A percentile compares a stretch with the other conserved stretches of the same genome.
phyloP scores from a whole-genome alignment of 2,113 vertebrate genomes.

The Saiga tatarica region DNA sequence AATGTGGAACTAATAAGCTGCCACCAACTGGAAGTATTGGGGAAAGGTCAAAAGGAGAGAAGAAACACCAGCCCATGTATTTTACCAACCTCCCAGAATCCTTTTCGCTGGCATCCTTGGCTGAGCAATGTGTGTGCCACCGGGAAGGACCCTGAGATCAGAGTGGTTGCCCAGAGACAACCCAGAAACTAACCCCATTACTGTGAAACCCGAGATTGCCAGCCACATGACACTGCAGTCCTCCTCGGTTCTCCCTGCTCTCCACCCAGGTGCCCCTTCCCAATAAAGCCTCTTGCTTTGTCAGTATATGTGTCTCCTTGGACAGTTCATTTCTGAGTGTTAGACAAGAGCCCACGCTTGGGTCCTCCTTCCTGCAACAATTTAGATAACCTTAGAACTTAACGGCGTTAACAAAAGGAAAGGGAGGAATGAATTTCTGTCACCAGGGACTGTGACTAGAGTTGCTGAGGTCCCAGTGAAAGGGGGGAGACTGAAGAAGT shows the following conservation, averaged over 20 bases:
- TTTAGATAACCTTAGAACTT: background rate
- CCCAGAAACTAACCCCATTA: background rate
- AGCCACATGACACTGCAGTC: background rate
- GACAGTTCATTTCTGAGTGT: background rate
- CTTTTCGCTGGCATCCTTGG: background rate
- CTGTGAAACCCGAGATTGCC: background rate
- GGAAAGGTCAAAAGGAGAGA: background rate
- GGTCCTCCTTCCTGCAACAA: background rate
- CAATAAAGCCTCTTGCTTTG: background rate
- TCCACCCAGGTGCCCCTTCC: background rate
- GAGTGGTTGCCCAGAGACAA: background rate
- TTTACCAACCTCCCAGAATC: background rate
- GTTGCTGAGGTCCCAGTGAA: background rate
- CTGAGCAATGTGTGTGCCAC: background rate
- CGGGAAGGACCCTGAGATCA: background rate
- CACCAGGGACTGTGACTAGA: background rate
- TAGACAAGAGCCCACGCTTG: background rate
- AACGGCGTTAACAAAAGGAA: background rate
- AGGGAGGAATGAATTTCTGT: background rate
- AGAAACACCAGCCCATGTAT: background rate
- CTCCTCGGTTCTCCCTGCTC: background rate
- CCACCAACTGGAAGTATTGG: background rate
- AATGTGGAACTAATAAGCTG: background rate
- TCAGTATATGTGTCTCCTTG: background rate
- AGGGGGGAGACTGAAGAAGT: background rate